Conservation (phyloP, 1,140 invertebrate species). For the Ditylenchus dipsaci region DNA sequence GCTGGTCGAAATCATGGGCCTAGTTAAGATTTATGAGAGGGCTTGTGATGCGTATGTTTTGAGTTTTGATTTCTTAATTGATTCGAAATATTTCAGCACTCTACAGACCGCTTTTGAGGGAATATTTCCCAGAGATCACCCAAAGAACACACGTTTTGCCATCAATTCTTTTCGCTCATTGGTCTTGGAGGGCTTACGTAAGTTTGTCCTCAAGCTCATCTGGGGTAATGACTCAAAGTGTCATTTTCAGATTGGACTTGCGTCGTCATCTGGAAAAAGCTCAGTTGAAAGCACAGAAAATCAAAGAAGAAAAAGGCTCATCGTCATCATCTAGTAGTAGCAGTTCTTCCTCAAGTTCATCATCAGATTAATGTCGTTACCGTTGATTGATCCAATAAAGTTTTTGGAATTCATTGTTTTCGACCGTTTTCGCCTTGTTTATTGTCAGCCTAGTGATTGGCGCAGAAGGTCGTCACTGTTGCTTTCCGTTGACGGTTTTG, state of each 20-base stretch:
- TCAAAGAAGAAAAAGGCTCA: background rate
- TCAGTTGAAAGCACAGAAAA: slow-evolving; percentile 22
- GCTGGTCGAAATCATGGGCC: slow-evolving; percentile 87
- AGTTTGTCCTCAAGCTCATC: slow-evolving; percentile 1
- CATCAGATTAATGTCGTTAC: too few species aligned
- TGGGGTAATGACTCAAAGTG: background rate
- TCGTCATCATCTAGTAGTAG: background rate
- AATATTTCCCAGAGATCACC: slow-evolving; percentile 88
- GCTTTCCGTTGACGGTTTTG: too few species aligned
- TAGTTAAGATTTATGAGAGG: slow-evolving; percentile 80
- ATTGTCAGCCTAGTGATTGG: too few species aligned
- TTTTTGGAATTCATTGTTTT: too few species aligned
- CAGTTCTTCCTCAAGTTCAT: background rate
- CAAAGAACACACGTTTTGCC: slow-evolving; percentile 90
- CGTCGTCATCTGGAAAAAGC: slow-evolving; percentile 29
- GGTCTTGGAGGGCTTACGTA: slow-evolving; percentile 86
- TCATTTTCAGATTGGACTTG: slow-evolving; percentile 33
- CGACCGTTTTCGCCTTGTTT: too few species aligned
- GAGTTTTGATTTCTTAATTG: slow-evolving; percentile 34
- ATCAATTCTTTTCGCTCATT: slow-evolving; percentile 98
- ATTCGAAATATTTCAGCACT: slow-evolving; percentile 66
- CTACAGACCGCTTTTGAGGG: slow-evolving; percentile 80
- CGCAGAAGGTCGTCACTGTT: too few species aligned
- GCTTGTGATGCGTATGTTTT: slow-evolving; percentile 72
- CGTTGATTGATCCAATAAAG: too few species aligned